Evolutionary conservation across 2,888 invertebrate species (phyloP).

Genomic region (Chesias legatella): DNA sequence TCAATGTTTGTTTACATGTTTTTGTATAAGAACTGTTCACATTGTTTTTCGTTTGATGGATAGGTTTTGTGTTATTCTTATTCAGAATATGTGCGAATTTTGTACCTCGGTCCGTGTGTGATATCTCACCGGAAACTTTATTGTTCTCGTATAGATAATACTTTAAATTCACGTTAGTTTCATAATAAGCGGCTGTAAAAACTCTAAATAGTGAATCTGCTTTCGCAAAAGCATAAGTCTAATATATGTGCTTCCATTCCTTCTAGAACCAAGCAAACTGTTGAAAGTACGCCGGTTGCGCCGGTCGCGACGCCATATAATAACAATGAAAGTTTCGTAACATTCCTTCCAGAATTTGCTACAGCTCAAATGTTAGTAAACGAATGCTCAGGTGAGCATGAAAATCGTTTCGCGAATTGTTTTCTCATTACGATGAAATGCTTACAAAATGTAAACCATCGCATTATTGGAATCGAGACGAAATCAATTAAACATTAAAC

Average conservation of each 20-base stretch:
- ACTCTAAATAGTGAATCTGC: no score
- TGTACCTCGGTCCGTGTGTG: no score
- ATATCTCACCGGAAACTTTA: no score
- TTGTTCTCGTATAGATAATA: no score
- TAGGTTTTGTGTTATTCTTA: neutral
- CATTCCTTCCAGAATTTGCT: slow-evolving; percentile 15
- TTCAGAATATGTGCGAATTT: neutral
- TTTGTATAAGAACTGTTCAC: slow-evolving; percentile 4
- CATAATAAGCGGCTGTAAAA: no score
- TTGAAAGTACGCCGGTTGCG: slow-evolving; percentile 8
- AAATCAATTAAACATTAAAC: slow-evolving; percentile 1
- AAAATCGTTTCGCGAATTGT: slow-evolving; percentile 6
- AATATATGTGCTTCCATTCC: no score
- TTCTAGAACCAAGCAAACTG: slow-evolving; percentile 1
- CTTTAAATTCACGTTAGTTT: no score
- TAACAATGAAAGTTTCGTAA: slow-evolving; percentile 22
- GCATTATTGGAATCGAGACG: neutral
- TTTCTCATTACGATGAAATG: neutral
- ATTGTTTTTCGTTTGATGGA: neutral
- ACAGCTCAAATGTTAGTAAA: slow-evolving; percentile 6
- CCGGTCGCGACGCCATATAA: slow-evolving; percentile 10
- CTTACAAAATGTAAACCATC: slow-evolving; percentile 5
- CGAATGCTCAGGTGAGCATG: slow-evolving; percentile 8
- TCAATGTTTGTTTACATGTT: slow-evolving; percentile 26
- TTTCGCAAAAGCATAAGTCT: no score